phyloP scores from a whole-genome alignment of 2,113 vertebrate genomes.

The Odocoileus hemionus region DNA sequence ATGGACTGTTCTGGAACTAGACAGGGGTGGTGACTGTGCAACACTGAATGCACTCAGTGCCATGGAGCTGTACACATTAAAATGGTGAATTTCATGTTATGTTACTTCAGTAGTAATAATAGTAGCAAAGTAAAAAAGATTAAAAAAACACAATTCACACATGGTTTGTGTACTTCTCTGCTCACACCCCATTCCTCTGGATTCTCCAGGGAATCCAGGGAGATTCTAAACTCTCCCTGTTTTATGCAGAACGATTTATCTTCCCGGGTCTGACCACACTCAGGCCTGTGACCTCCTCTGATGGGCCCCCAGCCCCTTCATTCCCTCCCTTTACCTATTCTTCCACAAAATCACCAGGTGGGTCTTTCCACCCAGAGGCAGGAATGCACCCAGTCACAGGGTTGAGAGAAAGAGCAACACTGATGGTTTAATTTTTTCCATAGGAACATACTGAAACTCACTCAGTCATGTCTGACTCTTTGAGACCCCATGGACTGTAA shows the following conservation, averaged over 20 bases:
- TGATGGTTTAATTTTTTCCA: no score
- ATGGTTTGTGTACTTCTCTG: accelerated
- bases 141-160: accelerated
- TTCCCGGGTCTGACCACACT: not conserved
- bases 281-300: not conserved
- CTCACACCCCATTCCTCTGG: not conserved
- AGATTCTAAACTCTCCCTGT: not conserved
- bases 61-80: not conserved
- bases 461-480: not conserved
- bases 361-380: accelerated
- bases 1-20: not conserved
- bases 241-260: no score
- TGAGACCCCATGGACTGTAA: not conserved
- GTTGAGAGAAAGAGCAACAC: accelerated
- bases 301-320: no score
- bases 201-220: not conserved
- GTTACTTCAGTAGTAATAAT: not conserved
- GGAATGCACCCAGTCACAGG: not conserved
- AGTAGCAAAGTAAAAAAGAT: not conserved
- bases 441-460: not conserved
- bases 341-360: not conserved
- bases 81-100: not conserved
- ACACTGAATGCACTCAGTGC: not conserved
- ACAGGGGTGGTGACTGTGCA: not conserved
- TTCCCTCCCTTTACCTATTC: accelerated